Evolutionary conservation across 2,113 vertebrate genomes (phyloP).

Genomic region (Macrotis lagotis): DNA sequence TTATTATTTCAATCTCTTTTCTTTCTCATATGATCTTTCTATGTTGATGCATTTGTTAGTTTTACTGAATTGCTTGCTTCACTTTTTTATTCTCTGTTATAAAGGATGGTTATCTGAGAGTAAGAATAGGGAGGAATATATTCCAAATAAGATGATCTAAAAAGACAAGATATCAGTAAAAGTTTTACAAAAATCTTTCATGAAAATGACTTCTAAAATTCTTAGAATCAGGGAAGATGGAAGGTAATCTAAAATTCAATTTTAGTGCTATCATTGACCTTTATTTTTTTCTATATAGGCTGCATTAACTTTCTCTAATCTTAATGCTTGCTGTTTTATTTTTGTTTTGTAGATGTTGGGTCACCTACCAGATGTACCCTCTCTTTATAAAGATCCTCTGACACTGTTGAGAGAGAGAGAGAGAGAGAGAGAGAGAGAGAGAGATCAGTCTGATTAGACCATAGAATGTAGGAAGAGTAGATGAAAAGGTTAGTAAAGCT

Average conservation of each 20-base stretch:
- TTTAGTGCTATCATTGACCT: neutral
- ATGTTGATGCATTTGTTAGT: neutral
- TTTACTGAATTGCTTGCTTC: neutral
- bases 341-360: neutral
- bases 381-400: neutral
- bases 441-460: neutral
- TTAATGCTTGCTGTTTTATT: neutral
- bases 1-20: conserved; percentile 21
- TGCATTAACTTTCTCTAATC: neutral
- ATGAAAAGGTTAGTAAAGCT: neutral
- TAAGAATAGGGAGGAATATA: neutral
- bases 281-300: neutral
- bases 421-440: too few relatives aligned
- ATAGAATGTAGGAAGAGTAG: neutral
- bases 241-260: neutral
- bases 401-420: neutral
- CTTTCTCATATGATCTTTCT: conserved; percentile 12
- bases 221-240: neutral
- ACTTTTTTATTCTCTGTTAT: neutral
- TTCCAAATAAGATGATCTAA: neutral
- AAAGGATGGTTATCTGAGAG: neutral
- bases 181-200: neutral
- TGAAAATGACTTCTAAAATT: neutral
- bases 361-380: neutral
- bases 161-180: neutral